These are phyloP conservation scores for Heterodera schachtii DNA, from an alignment of 1,140 invertebrate genomes.

Conservation along the genomic window DNA sequence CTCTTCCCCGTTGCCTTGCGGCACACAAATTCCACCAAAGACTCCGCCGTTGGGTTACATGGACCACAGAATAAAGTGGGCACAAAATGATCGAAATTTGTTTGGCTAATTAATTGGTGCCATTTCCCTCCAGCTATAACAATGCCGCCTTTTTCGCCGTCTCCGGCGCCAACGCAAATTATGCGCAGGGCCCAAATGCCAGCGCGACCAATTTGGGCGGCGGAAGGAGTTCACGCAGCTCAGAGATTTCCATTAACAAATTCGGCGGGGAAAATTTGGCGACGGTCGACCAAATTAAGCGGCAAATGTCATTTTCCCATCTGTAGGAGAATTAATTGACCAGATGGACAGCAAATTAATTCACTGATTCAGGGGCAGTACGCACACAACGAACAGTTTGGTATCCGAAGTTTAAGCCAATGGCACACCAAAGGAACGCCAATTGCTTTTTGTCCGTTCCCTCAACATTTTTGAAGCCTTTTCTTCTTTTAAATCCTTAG, in stretches of 20 bases:
- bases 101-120: not conserved
- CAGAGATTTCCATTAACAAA: conserved; percentile 52
- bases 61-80: conserved; percentile 57
- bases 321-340: not conserved
- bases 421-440: not conserved
- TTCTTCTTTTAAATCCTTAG: not conserved
- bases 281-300: conserved; percentile 32
- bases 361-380: conserved; percentile 40
- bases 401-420: conserved; percentile 55
- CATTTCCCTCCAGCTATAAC: conserved; percentile 50
- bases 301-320: conserved; percentile 1
- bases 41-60: conserved; percentile 52
- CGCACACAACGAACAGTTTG: conserved; percentile 56
- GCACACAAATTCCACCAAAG: conserved; percentile 39
- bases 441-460: not conserved
- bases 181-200: not conserved
- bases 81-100: not conserved
- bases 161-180: conserved; percentile 35
- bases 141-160: conserved; percentile 62
- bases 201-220: conserved; percentile 19
- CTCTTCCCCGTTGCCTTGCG: conserved; percentile 17
- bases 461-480: conserved; percentile 13
- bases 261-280: conserved; percentile 30
- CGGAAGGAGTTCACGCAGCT: conserved; percentile 48
- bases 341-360: not conserved